A percentile compares a stretch with the other conserved stretches of the same genome.
Evolutionary conservation across 2,113 vertebrate species (phyloP).

Genomic region (Siphamia tubifer): DNA sequence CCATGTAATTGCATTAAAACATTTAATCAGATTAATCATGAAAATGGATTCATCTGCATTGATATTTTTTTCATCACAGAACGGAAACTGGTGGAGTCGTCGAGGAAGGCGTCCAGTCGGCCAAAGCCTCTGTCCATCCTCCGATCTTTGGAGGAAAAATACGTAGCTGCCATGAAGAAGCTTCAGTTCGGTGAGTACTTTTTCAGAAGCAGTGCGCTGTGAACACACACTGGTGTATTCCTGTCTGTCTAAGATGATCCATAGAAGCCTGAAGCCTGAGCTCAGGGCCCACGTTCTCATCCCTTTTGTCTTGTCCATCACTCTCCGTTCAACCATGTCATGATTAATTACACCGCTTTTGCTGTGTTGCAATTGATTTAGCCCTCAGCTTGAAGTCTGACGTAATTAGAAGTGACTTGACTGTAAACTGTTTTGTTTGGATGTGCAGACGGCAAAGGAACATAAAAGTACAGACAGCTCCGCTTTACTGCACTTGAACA

Average conservation of each 20-base stretch:
- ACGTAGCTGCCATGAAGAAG: slow-evolving; percentile 96
- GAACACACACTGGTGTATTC: no score
- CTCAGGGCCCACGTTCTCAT: not conserved
- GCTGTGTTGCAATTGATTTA: slow-evolving; percentile 48
- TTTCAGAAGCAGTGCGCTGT: no score
- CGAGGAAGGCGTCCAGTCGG: slow-evolving; percentile 86
- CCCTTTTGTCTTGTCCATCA: slow-evolving; percentile 21
- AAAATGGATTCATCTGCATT: no score
- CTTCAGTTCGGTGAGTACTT: slow-evolving; percentile 98
- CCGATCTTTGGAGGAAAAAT: slow-evolving; percentile 95
- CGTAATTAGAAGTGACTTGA: slow-evolving; percentile 50
- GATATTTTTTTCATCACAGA: slow-evolving; percentile 75
- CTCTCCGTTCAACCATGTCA: slow-evolving; percentile 19
- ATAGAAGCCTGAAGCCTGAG: not conserved
- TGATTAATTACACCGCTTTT: slow-evolving; percentile 43
- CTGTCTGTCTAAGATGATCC: not conserved
- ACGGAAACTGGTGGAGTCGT: slow-evolving; percentile 93
- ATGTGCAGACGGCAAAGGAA: not conserved
- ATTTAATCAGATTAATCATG: no score
- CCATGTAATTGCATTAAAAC: no score
- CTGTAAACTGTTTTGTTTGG: slow-evolving; percentile 40
- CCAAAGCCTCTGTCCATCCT: slow-evolving; percentile 92
- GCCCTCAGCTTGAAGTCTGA: slow-evolving; percentile 34
- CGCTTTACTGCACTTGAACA: no score
- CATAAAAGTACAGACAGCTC: not conserved